Evolutionary conservation across 2,888 invertebrate genomes (phyloP).

Genomic region (Leistus spinibarbis): DNA sequence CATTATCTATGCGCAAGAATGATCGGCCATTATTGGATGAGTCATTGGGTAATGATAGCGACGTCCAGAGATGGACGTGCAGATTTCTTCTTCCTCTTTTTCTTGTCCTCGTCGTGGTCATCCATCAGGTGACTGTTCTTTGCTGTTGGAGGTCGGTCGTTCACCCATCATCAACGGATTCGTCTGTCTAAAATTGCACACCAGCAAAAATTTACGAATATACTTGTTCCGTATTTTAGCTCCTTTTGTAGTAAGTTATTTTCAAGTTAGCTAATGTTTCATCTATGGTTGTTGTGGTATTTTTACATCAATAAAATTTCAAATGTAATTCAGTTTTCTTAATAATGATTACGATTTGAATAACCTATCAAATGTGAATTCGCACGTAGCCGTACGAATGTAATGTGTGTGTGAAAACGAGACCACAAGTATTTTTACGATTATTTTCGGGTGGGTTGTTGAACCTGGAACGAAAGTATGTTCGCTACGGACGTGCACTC

Average conservation of each 20-base stretch:
- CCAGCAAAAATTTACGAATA: no score
- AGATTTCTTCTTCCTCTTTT: background rate
- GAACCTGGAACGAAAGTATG: slow-evolving; percentile 8
- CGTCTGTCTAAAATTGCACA: background rate
- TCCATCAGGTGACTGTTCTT: background rate
- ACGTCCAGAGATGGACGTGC: background rate
- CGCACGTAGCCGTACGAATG: background rate
- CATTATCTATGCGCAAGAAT: background rate
- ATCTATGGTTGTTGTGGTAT: no score
- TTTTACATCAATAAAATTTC: background rate
- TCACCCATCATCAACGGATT: background rate
- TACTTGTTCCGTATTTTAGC: no score
- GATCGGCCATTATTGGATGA: background rate
- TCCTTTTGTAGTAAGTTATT: no score
- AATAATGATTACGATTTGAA: background rate
- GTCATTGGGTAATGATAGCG: no score
- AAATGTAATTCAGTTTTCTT: background rate
- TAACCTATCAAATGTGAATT: background rate
- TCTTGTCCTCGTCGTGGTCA: background rate
- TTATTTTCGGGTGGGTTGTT: slow-evolving; percentile 27
- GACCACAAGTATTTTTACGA: slow-evolving; percentile 23
- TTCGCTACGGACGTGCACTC: background rate
- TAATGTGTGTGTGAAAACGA: background rate
- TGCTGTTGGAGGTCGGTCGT: background rate
- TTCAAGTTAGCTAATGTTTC: no score